These are phyloP conservation scores for Orthonevra nobilis DNA, from an alignment of 2,888 invertebrate species.

Conservation along the genomic window DNA sequence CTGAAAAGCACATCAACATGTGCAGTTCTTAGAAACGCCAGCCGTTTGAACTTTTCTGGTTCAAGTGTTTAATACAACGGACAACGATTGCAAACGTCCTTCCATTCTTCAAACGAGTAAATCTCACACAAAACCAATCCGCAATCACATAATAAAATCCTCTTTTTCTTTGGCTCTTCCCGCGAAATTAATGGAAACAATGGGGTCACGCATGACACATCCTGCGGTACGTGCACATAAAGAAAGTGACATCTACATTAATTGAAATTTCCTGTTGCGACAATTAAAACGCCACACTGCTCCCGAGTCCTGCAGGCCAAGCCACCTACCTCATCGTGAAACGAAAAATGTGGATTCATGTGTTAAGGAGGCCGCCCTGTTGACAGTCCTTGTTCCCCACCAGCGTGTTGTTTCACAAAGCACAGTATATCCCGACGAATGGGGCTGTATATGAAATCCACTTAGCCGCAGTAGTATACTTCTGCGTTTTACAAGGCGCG, in stretches of 20 bases:
- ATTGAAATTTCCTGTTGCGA: conserved; percentile 53
- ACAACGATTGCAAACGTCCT: too few species aligned
- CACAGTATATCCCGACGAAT: neutral
- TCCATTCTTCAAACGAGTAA: too few species aligned
- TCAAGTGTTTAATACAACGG: too few species aligned
- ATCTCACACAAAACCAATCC: too few species aligned
- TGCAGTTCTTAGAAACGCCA: too few species aligned
- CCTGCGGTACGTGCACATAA: neutral
- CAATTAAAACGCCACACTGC: conserved; percentile 43
- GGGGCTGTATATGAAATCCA: conserved; percentile 28
- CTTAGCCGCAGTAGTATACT: conserved; percentile 38
- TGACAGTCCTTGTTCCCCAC: too few species aligned
- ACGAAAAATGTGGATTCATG: neutral
- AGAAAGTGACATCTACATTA: conserved; percentile 47
- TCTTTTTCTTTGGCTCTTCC: neutral
- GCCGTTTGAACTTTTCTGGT: too few species aligned
- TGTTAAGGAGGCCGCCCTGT: too few species aligned
- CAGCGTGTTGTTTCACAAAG: too few species aligned
- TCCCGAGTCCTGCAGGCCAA: too few species aligned
- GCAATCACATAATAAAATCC: neutral
- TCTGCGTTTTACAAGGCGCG: conserved; percentile 17
- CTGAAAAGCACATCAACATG: too few species aligned
- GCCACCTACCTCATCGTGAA: neutral
- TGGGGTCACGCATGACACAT: neutral
- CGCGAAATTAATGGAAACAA: conserved; percentile 25